Conservation (phyloP, 2,113 vertebrate genomes). For the Mesocricetus auratus region DNA sequence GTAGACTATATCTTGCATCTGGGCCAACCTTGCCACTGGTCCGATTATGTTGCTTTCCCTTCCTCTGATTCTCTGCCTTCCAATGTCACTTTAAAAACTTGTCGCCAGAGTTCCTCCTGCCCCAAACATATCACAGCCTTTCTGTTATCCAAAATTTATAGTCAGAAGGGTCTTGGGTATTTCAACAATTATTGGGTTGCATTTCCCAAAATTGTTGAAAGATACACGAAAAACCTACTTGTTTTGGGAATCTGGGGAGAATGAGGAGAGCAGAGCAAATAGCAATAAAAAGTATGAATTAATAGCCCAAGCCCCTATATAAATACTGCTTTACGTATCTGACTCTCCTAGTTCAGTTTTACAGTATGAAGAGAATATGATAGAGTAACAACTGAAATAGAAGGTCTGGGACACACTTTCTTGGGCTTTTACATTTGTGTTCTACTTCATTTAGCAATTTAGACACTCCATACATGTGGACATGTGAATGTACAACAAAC, state of each 20-base stretch:
- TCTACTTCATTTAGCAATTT: background rate
- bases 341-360: background rate
- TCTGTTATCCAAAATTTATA: background rate
- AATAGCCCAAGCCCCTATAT: background rate
- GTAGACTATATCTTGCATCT: background rate
- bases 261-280: fast-evolving
- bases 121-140: background rate
- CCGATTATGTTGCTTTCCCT: background rate
- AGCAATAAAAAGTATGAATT: background rate
- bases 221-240: background rate
- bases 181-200: background rate
- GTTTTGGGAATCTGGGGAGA: background rate
- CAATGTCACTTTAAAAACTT: background rate
- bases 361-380: background rate
- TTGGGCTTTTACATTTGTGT: background rate
- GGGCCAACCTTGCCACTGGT: fast-evolving
- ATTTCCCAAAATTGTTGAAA: background rate
- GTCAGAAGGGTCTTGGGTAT: background rate
- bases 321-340: background rate
- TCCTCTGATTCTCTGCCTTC: too few species aligned
- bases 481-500: background rate
- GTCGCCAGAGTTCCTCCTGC: too few species aligned
- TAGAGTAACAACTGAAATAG: too few species aligned
- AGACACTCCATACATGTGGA: background rate
- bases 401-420: background rate